Base-by-base conservation (phyloP, 2,113 vertebrate genomes). In the Seriola rivoliana region DNA sequence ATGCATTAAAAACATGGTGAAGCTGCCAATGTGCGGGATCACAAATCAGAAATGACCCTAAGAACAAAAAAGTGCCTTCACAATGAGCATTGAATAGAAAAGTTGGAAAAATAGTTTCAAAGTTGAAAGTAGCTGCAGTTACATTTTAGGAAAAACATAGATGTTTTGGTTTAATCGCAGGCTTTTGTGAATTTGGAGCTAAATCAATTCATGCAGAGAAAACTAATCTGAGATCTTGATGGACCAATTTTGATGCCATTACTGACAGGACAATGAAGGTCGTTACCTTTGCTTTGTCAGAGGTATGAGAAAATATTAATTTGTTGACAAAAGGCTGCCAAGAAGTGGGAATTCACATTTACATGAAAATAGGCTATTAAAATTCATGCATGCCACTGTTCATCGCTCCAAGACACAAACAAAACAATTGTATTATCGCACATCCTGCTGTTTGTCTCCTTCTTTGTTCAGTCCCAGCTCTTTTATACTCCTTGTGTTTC, bases 311-410 rank as follows among this genome's bases (percentile, higher is more conserved):
- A 90, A 89, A 89, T 84, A 90, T 83, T 82, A 86, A 88, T 88
- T 77, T 82, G 88, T 85, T 89, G 84, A 88, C 89, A 89, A 87
- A 88, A 69, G 73, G 80, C 71, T 80, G 88, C 87, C 87, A 75
- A 80, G 87, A 85, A 84, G 81, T 71, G 75, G 66, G 79, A 89
- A 88, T 86, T 76, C 69, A 80, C 76, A 93, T 94, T 92, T 89
- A 84, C 91, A 93, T 92, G 87, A 92, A 91, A 92, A 94, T 89
- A 75, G 71, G 81, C 80, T 78, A 90, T 94, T 94, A 86, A 93
- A 90, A 92, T 92, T 82, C 89, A 90, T 73, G 83, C 69, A 19
- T 70, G 84, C 60, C 29, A 29, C 71, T 69, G 85, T 75, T 90
- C 74, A 82, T 82, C 14, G 88, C 89, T 90, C 74, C 67, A 80